Percentiles rank a stretch among this genome's conserved stretches.
These are phyloP conservation scores for Antheraea pernyi DNA, from an alignment of 1,140 invertebrate genomes.

Conservation along the genomic window DNA sequence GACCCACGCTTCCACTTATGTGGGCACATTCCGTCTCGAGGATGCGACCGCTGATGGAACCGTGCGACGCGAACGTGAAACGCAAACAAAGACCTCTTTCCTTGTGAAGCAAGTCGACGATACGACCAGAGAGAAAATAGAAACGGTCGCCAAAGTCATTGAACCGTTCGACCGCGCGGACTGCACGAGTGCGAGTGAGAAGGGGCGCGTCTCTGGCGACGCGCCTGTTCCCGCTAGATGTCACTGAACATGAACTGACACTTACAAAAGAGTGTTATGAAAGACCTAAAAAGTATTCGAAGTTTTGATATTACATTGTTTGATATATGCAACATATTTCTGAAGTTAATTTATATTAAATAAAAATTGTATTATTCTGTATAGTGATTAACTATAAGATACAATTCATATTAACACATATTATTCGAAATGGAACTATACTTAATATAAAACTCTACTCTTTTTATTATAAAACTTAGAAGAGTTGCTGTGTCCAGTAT, in stretches of 20 bases:
- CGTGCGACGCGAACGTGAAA: constrained; percentile 72
- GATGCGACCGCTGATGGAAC: constrained; percentile 62
- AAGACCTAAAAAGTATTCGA: constrained; percentile 32
- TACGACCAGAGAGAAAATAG: constrained; percentile 79
- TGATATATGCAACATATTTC: neutral
- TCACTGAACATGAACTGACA: constrained; percentile 26
- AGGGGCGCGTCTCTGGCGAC: constrained; percentile 20
- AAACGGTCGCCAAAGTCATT: constrained; percentile 78
- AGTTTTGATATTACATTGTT: neutral
- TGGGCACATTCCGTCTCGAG: constrained; percentile 71
- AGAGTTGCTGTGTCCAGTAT: too few relatives aligned
- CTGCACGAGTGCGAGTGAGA: constrained; percentile 66
- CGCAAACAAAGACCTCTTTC: constrained; percentile 79
- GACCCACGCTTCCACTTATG: constrained; percentile 71
- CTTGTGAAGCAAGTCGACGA: constrained; percentile 65
- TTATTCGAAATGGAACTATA: too few relatives aligned
- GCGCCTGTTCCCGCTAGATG: constrained; percentile 42
- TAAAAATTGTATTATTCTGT: too few relatives aligned
- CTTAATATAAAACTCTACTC: too few relatives aligned
- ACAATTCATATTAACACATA: too few relatives aligned
- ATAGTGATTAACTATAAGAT: too few relatives aligned
- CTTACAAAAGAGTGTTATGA: constrained; percentile 29
- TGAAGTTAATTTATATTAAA: too few relatives aligned
- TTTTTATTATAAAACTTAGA: too few relatives aligned
- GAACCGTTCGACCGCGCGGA: constrained; percentile 70